Base-by-base conservation (phyloP, 2,888 invertebrate genomes). In the Hecatera dysodea region DNA sequence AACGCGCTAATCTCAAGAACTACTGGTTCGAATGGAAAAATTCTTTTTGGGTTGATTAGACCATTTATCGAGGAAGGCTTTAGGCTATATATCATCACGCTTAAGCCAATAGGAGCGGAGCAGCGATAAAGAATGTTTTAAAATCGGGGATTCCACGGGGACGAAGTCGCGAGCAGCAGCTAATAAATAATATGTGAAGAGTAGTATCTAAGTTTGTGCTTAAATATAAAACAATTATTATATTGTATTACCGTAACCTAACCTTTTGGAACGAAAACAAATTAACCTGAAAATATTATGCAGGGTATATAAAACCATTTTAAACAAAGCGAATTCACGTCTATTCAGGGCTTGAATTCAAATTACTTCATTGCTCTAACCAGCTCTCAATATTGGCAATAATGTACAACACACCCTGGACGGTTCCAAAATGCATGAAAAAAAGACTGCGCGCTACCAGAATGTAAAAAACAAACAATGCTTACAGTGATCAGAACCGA, bases 371-470 rank as follows among this genome's bases (percentile, higher is more conserved):
- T 17, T 29, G 44, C 33, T 55, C 3, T 27, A 55, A 72, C 42
- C 42, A 29, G 36, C 22, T 36, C 72, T 78, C 53, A 22, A 48
- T 12, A 60, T 29, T 61, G 72, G 46, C 27, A 60, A 39, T 57
- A 19, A 48, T 52, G 33, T 42, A 39, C 24, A 69, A 15, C 39
- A 46, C n/a, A 77, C 36, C 44, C 19, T 71, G 60, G 27, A 52
- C 50, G 39, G 24, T 59, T 63, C 46, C 39, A 61, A 67, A 81
- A 55, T 59, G 48, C 42, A 63, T 29, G 53, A 76, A 67, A 75
- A 75, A 76, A n/a, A n/a, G n/a, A 29, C 44, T 52, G 59, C 42
- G 39, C 24, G 33, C 52, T 53, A 76, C 57, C 60, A 55, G 36
- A 60, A 27, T 17, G 50, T 22, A 46, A 55, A 33, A 42, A 53